Conservation (phyloP, 1,140 invertebrate genomes). For the Argopecten irradians region DNA sequence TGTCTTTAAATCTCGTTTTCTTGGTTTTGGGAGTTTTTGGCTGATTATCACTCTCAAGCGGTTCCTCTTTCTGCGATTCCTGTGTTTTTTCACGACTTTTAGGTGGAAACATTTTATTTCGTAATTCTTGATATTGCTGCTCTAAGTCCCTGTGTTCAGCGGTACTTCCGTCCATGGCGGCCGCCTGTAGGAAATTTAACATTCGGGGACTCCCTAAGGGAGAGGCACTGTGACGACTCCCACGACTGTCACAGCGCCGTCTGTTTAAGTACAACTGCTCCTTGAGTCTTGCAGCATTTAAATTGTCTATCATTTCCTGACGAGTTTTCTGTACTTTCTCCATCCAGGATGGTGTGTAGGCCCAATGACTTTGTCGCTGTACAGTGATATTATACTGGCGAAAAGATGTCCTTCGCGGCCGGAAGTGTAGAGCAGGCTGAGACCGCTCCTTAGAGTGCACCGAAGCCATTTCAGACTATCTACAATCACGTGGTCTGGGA, state of each 20-base stretch:
- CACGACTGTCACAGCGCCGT: not conserved
- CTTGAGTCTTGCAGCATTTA: not conserved
- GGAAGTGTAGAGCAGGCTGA: not conserved
- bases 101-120: not conserved
- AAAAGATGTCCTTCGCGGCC: not conserved
- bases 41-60: not conserved
- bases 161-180: not conserved
- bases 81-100: not conserved
- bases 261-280: not conserved
- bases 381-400: not conserved
- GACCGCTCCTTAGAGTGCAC: not conserved
- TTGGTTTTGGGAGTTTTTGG: not conserved
- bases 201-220: not conserved
- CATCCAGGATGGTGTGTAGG: not conserved
- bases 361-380: not conserved
- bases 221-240: not conserved
- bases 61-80: not conserved
- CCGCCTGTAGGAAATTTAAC: not conserved
- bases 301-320: conserved; percentile 17
- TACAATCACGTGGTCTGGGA: not conserved
- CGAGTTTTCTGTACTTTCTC: not conserved
- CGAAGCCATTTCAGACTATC: not conserved
- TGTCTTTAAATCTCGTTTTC: not conserved
- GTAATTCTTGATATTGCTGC: not conserved
- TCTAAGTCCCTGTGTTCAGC: not conserved